Percentiles rank a stretch among this genome's conserved stretches.
phyloP scores from a whole-genome alignment of 2,888 invertebrate genomes.

The Criorhina ranunculi region DNA sequence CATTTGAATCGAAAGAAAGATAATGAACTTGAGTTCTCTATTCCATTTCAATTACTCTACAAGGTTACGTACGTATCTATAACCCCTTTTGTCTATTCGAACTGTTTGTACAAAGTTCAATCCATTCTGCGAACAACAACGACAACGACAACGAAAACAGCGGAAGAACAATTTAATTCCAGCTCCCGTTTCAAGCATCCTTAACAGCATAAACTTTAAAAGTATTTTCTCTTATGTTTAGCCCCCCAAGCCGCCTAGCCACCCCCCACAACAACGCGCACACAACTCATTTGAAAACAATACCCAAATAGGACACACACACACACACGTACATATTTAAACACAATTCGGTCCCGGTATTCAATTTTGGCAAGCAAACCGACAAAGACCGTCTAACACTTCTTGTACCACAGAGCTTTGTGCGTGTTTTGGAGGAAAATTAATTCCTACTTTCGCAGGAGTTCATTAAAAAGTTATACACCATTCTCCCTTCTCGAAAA shows the following conservation, averaged over 20 bases:
- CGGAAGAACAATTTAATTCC: slow-evolving; percentile 67
- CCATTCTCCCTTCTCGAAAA: slow-evolving; percentile 36
- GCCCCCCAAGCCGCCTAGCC: not conserved
- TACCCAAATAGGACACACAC: slow-evolving; percentile 29
- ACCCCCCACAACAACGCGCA: slow-evolving; percentile 3
- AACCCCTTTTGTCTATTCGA: slow-evolving; percentile 19
- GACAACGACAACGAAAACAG: slow-evolving; percentile 8
- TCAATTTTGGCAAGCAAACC: slow-evolving; percentile 59
- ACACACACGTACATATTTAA: not conserved
- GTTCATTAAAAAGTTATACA: slow-evolving; percentile 72
- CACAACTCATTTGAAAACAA: slow-evolving; percentile 60
- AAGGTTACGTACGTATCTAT: slow-evolving; percentile 30
- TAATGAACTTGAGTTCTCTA: slow-evolving; percentile 67
- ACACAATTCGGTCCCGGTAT: slow-evolving; percentile 24
- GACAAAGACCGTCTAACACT: slow-evolving; percentile 37
- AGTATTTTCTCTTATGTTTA: slow-evolving; percentile 41
- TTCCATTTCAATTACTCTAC: slow-evolving; percentile 53
- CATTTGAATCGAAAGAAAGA: slow-evolving; percentile 17
- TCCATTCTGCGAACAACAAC: slow-evolving; percentile 16
- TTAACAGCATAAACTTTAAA: slow-evolving; percentile 65
- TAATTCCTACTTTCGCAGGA: slow-evolving; percentile 68
- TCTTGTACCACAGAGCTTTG: slow-evolving; percentile 40
- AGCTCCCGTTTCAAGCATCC: slow-evolving; percentile 58
- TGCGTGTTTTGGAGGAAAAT: slow-evolving; percentile 66
- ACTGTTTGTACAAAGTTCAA: slow-evolving; percentile 39